phyloP scores from a whole-genome alignment of 2,888 invertebrate species.

The Andrena bucephala region DNA sequence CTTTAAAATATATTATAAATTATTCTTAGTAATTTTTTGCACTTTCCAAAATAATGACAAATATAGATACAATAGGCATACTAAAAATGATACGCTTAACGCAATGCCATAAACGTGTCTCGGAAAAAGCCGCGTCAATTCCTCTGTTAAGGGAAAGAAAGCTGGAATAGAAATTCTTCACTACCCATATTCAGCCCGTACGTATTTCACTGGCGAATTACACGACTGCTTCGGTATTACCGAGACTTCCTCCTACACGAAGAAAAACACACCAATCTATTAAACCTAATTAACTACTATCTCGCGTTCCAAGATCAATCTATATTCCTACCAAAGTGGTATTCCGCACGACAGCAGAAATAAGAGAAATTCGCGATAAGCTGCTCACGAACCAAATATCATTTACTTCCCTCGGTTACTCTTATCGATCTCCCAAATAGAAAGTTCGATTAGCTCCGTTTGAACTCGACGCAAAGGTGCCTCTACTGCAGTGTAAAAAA shows the following conservation, averaged over 20 bases:
- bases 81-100: background rate
- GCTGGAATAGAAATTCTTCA: conserved; percentile 31
- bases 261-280: conserved; percentile 27
- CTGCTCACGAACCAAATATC: background rate
- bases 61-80: background rate
- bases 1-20: too few species aligned
- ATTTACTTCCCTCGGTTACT: background rate
- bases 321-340: background rate
- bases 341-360: background rate
- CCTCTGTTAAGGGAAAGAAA: conserved; percentile 16
- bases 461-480: conserved; percentile 4
- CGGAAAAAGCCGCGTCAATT: background rate
- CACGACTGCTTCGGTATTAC: conserved; percentile 12
- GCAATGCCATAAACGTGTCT: background rate
- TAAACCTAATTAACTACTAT: conserved; percentile 29
- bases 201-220: conserved; percentile 16
- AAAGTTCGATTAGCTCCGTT: conserved; percentile 29
- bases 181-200: conserved; percentile 2
- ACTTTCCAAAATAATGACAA: background rate
- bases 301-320: background rate
- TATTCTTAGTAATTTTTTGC: background rate
- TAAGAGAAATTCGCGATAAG: conserved; percentile 17
- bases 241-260: conserved; percentile 27
- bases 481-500: background rate
- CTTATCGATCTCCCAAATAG: conserved; percentile 34